Evolutionary conservation across 2,113 vertebrate species (phyloP).

Genomic region (Mesocricetus auratus): DNA sequence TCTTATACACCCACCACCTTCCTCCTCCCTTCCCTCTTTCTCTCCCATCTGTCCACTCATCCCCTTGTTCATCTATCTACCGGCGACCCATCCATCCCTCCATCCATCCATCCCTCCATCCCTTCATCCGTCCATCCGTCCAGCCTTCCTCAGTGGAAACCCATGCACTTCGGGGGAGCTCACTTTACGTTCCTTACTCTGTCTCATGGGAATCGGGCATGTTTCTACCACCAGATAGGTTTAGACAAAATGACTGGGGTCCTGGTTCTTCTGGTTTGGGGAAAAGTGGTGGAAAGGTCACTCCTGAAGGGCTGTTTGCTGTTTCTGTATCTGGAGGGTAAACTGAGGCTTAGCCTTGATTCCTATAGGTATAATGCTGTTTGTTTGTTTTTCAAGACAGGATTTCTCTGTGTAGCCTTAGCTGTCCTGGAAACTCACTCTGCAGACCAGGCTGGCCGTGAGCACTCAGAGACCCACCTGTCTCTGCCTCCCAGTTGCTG

Average conservation of each 20-base stretch:
- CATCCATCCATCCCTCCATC: not conserved
- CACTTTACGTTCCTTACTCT: not conserved
- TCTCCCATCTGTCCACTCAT: rapidly evolving
- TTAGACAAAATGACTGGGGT: not conserved
- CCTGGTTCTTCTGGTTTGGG: not conserved
- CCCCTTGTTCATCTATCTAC: too few species aligned
- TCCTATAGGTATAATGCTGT: not conserved
- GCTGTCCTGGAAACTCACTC: not conserved
- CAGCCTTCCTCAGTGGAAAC: not conserved
- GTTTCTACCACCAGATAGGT: not conserved
- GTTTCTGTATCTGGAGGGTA: not conserved
- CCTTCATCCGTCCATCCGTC: not conserved
- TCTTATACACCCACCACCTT: not conserved
- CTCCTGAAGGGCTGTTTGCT: not conserved
- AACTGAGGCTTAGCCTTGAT: not conserved
- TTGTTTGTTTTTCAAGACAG: not conserved
- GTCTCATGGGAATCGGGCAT: not conserved
- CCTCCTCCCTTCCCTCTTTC: rapidly evolving
- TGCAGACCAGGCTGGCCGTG: not conserved
- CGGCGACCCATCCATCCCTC: too few species aligned
- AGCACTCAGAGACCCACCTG: not conserved
- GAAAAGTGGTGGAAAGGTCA: not conserved
- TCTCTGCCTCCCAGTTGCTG: not conserved
- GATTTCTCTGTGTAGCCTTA: not conserved
- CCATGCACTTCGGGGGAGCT: not conserved